Evolutionary conservation across 2,888 invertebrate species (phyloP), one percentile per base, ranked within the genome.

Genomic region (Lochmaea capreae): DNA sequence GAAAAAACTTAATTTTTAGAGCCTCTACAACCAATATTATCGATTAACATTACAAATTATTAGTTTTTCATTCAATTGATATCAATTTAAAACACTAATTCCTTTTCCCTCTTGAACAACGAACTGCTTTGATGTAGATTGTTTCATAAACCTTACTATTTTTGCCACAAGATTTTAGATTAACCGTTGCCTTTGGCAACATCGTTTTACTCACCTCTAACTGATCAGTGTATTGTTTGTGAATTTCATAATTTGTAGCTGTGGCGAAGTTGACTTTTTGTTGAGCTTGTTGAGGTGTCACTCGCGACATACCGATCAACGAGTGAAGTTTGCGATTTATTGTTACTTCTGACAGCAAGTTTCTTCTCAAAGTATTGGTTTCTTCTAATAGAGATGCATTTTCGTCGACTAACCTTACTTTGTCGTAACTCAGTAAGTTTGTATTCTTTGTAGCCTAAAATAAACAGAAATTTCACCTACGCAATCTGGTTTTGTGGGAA

Each of bases 341-440:
- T n/a, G 89, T 89, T 11, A 92, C 89, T 14, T 92, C 90, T 0
- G 89, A 86, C 84, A 93, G 93, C 74, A 95, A 86, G 84, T 93
- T 92, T 39, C 90, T 89, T 46, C 95, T 90, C 58, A 96, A 85
- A 72, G 90, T 90, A 83, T 96, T 95, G 26, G 96, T 91, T 86
- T 97, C 96, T 1, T 91, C 89, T 46, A 96, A 88, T 4, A 97
- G 88, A 0, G 90, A 87, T 49, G 94, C 91, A 85, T 97, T 97
- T 83, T 97, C 95, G 84, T 91, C 88, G 22, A 89, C 85, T 66
- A 87, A 84, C 63, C 85, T 82, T 8, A 86, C 78, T 86, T 88
- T 88, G 83, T 86, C 85, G 75, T 80, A 84, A 81, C 82, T 86
- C 33, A 84, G 80, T 54, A 82, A 80, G 26, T 83, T 82, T 1